Evolutionary conservation across 2,888 invertebrate genomes (phyloP), one percentile per base, ranked within the genome.

Genomic region (Fissipunctia ypsillon): DNA sequence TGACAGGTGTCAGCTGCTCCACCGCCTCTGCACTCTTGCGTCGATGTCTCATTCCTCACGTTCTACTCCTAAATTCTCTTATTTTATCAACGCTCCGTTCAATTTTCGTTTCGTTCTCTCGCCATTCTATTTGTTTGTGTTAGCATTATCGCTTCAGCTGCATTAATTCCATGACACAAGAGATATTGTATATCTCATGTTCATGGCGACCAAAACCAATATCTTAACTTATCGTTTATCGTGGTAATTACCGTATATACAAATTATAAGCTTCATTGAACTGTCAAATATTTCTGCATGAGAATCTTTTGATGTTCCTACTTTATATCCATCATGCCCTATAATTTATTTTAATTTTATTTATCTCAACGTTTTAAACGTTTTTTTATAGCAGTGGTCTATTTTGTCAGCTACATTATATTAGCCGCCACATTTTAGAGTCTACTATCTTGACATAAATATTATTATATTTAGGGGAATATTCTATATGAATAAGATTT

Each of bases 21-120:
- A 94, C 93, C 96, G 96, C 96, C 96, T 95, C 95, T 95, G 96
- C 96, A 95, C 96, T 96, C 96, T 95, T 94, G 95, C 95, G 96
- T 94, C 95, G 95, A 95, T 95, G 96, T 95, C 95, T 95, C 95
- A 96, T 96, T 96, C 95, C 96, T 95, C 95, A 95, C 95, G 95
- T 91, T 95, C 93, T 94, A 92, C 95, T 94, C 95, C 94, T 94
- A 93, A 94, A 95, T 95, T 95, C 94, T 95, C 95, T 96, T 96
- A 95, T 96, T 96, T 95, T 94, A 95, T 95, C 96, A 95, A 95
- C 95, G 95, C 94, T 94, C 91, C 92, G 94, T 95, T 95, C 95
- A 95, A 96, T 95, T 95, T 95, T 94, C 95, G 91, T 95, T 93
- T 92, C 94, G 93, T 91, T 95, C 91, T 90, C 91, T 93, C 91